Evolutionary conservation across 2,888 invertebrate species (phyloP).

Genomic region (Tachina grossa): DNA sequence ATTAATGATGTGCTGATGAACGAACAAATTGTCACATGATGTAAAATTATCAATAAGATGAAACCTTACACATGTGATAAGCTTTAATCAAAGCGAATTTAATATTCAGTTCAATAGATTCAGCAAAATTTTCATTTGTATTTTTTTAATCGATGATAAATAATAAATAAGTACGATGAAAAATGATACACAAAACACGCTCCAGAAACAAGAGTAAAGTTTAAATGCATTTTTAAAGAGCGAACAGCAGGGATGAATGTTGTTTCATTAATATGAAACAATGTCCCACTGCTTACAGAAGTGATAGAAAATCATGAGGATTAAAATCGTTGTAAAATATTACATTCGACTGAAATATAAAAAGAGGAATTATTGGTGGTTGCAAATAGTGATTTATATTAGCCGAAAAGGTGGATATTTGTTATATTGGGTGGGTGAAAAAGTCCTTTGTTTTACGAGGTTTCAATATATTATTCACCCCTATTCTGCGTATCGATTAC

Average conservation of each 20-base stretch:
- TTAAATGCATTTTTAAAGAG: neutral
- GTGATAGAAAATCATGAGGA: constrained; percentile 58
- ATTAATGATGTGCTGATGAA: constrained; percentile 52
- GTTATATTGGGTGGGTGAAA: neutral
- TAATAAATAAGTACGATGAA: constrained; percentile 22
- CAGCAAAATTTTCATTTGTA: constrained; percentile 2
- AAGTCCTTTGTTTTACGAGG: no score
- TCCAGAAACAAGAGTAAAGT: constrained; percentile 43
- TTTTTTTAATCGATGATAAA: constrained; percentile 45
- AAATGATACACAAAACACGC: constrained; percentile 57
- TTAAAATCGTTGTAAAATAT: constrained; percentile 34
- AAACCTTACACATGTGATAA: constrained; percentile 33
- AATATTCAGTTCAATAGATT: constrained; percentile 46
- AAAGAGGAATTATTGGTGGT: neutral
- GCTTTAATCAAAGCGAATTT: constrained; percentile 23
- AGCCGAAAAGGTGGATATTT: neutral
- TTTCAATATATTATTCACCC: no score
- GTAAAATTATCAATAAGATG: constrained; percentile 45
- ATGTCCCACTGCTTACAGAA: constrained; percentile 54
- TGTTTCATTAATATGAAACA: constrained; percentile 7
- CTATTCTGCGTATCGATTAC: no score
- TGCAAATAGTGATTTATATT: neutral
- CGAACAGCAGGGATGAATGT: constrained; percentile 30
- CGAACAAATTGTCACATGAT: constrained; percentile 56
- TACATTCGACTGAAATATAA: neutral